phyloP scores from a whole-genome alignment of 1,140 invertebrate genomes.

The Dreissena polymorpha region DNA sequence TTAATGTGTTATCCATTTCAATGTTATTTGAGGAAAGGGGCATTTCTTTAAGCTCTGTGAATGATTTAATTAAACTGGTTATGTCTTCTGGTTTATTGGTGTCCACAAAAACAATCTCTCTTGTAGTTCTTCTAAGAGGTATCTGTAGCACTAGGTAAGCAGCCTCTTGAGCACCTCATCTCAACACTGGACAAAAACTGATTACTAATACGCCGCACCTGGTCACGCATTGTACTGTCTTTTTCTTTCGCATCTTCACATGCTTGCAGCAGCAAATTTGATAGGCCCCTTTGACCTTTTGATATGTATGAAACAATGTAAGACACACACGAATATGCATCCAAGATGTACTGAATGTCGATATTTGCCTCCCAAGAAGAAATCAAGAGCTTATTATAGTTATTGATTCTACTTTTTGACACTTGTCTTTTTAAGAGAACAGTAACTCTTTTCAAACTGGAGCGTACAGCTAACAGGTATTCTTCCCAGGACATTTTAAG shows the following conservation, averaged over 20 bases:
- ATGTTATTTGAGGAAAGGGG: slow-evolving; percentile 29
- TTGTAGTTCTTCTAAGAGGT: slow-evolving; percentile 12
- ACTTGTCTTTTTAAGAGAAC: slow-evolving; percentile 34
- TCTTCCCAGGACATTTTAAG: slow-evolving; percentile 18
- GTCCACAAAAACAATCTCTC: neutral
- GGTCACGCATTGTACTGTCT: slow-evolving; percentile 52
- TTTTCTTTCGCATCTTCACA: slow-evolving; percentile 52
- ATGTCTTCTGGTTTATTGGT: slow-evolving; percentile 34
- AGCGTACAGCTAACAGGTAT: slow-evolving; percentile 4
- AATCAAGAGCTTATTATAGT: slow-evolving; percentile 46
- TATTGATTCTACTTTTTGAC: slow-evolving; percentile 45
- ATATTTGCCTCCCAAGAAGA: slow-evolving; percentile 56
- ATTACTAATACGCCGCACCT: slow-evolving; percentile 35
- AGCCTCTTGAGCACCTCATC: slow-evolving; percentile 23
- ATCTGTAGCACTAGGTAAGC: slow-evolving; percentile 24
- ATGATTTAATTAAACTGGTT: slow-evolving; percentile 48
- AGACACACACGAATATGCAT: slow-evolving; percentile 61
- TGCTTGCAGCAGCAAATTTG: slow-evolving; percentile 54
- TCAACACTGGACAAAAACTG: slow-evolving; percentile 38
- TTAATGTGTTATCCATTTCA: slow-evolving; percentile 21
- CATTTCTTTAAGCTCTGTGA: slow-evolving; percentile 28
- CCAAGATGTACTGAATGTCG: slow-evolving; percentile 60
- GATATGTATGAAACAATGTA: slow-evolving; percentile 62
- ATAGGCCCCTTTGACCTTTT: slow-evolving; percentile 61
- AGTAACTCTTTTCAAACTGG: slow-evolving; percentile 18